Evolutionary conservation across 2,888 invertebrate genomes (phyloP), one percentile per base, ranked within the genome.

Genomic region (Diachrysia chrysitis): DNA sequence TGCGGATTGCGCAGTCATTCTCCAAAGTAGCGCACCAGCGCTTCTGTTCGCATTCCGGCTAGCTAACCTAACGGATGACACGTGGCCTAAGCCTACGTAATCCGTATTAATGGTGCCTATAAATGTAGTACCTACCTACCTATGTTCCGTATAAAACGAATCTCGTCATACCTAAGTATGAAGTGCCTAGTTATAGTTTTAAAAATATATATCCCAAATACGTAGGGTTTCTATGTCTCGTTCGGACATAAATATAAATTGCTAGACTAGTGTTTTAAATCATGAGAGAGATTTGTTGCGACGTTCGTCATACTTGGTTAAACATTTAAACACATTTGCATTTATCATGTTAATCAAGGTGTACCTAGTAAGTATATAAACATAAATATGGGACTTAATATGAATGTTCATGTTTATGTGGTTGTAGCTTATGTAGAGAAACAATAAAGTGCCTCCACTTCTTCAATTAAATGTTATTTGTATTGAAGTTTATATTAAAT

Each of bases 121-220:
- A 35, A 58, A 66, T 58, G 51, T 66, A 66, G 54, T 60, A 37
- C 46, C 51, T 58, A 32, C 16, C 19, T 42, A 58, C 21, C 21
- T 67, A 66, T 58, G 57, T 58, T 71, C 70, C 67, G 59, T 60
- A 72, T 58, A 61, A 79, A 62, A 75, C 69, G 81, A 82, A 82
- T 82, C 81, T 82, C 81, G 76, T 80, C 72, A 74, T 78, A 73
- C 67, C 66, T 79, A 73, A 71, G 58, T 79, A 69, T 74, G 35
- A 69, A 78, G 73, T 70, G 66, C 29, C 63, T 75, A 81, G 72
- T 67, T 72, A 55, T 74, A 72, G 70, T 68, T 66, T 60, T 71
- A 81, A 61, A 66, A 58, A 74, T 62, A 63, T 68, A 23, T 19
- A 64, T 42, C 54, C 64, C 51, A 58, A 66, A 59, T 65, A 67